Evolutionary conservation across 2,113 vertebrate genomes (phyloP), one percentile per base, ranked within the genome.

Genomic region (Andinoacara biseriatus): DNA sequence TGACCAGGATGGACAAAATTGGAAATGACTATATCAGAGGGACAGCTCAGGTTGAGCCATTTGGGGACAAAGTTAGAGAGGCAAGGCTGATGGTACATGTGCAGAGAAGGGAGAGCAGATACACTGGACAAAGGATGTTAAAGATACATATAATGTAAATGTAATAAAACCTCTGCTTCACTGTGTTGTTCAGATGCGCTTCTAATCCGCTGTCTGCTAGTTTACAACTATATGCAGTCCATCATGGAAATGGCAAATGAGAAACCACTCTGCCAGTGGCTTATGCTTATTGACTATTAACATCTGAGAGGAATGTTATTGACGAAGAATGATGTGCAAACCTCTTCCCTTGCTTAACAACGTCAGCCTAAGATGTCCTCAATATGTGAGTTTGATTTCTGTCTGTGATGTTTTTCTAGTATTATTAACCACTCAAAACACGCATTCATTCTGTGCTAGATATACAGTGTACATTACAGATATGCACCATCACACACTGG

Each of bases 221-320:
- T 69, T 69, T 31, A 13, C 65, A 69, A 17, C 26, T 54, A 17
- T 72, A 26, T 72, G 67, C 26, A 72, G 18, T 72, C 67, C 46
- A 33, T 72, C 67, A 72, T 72, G 67, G 46, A 72, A 72, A 33
- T 18, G 52, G 67, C 20, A 72, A 72, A 72, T 72, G 18, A 72
- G 67, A 54, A 72, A 72, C 46, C 67, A 72, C 67, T 54, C 67
- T 11, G 10, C 67, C 46, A 54, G 67, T 54, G 26, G 26, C 26
- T 72, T 72, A 54, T 54, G 26, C 46, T 72, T 72, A 72, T 72
- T 72, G 67, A 29, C 46, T 72, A 29, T 54, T 72, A 14, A n/a
- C 67, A 72, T 72, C 52, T 72, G 46, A 52, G 46, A 54, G 67
- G 67, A 33, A n/a, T 72, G 46, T 9, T 54, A 17, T 65, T 65